Conservation (phyloP, 2,113 vertebrate species). For the Baryphthengus martii region DNA sequence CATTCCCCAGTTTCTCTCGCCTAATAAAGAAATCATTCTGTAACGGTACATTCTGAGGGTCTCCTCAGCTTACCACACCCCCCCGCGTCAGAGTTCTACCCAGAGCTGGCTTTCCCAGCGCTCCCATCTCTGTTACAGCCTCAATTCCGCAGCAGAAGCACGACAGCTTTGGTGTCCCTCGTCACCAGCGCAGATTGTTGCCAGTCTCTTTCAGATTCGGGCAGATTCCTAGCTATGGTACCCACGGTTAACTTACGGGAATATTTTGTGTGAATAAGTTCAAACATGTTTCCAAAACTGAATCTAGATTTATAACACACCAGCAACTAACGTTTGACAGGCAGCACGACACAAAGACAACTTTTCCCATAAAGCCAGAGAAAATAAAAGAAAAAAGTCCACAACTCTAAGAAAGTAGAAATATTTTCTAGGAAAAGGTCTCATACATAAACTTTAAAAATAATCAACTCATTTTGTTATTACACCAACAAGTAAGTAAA, state of each 20-base stretch:
- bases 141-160: not conserved
- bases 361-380: not conserved
- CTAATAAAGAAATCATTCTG: not conserved
- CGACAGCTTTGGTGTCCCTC: not conserved
- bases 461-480: not conserved
- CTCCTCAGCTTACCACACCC: not conserved
- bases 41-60: not conserved
- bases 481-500: not conserved
- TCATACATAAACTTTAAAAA: not conserved
- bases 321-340: not conserved
- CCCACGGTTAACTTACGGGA: not conserved
- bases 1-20: not conserved
- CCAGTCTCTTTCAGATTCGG: not conserved
- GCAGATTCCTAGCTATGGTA: not conserved
- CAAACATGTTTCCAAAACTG: not conserved
- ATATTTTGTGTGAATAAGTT: not conserved
- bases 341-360: not conserved
- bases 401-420: not conserved
- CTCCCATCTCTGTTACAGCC: not conserved
- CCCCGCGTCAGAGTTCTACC: not conserved
- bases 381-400: not conserved
- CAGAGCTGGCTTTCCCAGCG: not conserved
- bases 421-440: not conserved
- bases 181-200: not conserved
- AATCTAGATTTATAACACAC: not conserved